Evolutionary conservation across 2,113 vertebrate genomes (phyloP), one percentile per base, ranked within the genome.

Genomic region (Pachypanchax playfairii): DNA sequence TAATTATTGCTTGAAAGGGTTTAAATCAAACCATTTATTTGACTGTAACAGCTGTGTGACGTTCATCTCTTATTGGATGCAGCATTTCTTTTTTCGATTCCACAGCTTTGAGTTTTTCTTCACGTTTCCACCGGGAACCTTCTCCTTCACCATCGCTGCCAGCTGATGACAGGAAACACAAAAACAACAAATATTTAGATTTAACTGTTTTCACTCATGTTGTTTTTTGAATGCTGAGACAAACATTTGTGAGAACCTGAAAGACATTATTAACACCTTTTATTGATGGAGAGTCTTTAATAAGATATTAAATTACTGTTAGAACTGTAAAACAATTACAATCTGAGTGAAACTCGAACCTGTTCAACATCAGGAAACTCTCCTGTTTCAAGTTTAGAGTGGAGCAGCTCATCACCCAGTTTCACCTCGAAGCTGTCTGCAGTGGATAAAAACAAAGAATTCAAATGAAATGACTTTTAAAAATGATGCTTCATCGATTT

Each of bases 401-500:
- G 85, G 41, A 90, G 21, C 35, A 80, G 25, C 13, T 87, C 0
- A 1, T 61, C 70, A 1, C 88, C 75, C 20, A 90, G 18, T 0
- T 26, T 49, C 12, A 91, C 65, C 49, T 91, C 89, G 69, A 90
- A 92, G 63, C 84, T 88, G 11, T 56, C 91, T 91, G 82, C 4
- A 17, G 54, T 29, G 47, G 22, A 4, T 35, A 42, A 22, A 28
- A 21, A 29, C 4, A 7, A 24, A 42, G 2, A 26, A 33, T n/a
- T n/a, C n/a, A n/a, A n/a, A n/a, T n/a, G n/a, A n/a, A n/a, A n/a
- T n/a, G n/a, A n/a, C n/a, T n/a, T n/a, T n/a, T n/a, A n/a, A n/a
- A n/a, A n/a, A n/a, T n/a, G n/a, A n/a, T n/a, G n/a, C n/a, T n/a
- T n/a, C n/a, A n/a, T n/a, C n/a, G n/a, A n/a, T n/a, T n/a, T n/a